Evolutionary conservation across 1,140 invertebrate genomes (phyloP).

Genomic region (Ridgeia piscesae): DNA sequence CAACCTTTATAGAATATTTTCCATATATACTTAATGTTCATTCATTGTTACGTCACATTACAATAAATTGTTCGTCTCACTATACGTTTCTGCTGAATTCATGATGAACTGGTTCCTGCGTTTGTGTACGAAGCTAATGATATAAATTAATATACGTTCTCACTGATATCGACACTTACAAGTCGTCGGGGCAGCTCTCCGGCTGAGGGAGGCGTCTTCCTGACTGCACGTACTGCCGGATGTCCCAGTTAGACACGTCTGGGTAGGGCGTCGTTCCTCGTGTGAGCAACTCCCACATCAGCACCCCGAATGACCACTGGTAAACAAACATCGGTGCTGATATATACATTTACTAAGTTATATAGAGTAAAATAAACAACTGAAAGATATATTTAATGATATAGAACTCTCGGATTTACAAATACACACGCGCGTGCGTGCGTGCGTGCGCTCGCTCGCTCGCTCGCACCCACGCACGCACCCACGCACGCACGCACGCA

Average conservation of each 20-base stretch:
- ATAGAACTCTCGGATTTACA: too few relatives aligned
- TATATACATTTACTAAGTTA: too few relatives aligned
- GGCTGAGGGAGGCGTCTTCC: conserved; percentile 47
- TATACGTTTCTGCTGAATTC: too few relatives aligned
- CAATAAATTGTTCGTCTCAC: neutral
- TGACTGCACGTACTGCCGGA: conserved; percentile 40
- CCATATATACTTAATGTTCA: neutral
- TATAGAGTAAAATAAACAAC: too few relatives aligned
- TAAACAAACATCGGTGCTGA: neutral
- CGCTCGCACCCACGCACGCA: too few relatives aligned
- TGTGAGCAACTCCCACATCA: conserved; percentile 55
- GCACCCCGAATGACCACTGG: conserved; percentile 56
- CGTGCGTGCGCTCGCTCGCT: too few relatives aligned
- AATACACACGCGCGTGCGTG: too few relatives aligned
- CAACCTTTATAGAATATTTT: neutral
- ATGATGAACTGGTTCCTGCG: too few relatives aligned
- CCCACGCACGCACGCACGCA: too few relatives aligned
- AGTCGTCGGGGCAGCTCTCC: conserved; percentile 43
- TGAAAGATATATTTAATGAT: too few relatives aligned
- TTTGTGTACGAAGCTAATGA: too few relatives aligned
- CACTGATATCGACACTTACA: conserved; percentile 31
- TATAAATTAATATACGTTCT: neutral
- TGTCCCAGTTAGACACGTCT: conserved; percentile 41
- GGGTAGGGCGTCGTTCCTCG: conserved; percentile 55
- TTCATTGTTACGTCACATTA: neutral